phyloP scores from a whole-genome alignment of 2,888 invertebrate species.

The Rhorus exstirpatorius region DNA sequence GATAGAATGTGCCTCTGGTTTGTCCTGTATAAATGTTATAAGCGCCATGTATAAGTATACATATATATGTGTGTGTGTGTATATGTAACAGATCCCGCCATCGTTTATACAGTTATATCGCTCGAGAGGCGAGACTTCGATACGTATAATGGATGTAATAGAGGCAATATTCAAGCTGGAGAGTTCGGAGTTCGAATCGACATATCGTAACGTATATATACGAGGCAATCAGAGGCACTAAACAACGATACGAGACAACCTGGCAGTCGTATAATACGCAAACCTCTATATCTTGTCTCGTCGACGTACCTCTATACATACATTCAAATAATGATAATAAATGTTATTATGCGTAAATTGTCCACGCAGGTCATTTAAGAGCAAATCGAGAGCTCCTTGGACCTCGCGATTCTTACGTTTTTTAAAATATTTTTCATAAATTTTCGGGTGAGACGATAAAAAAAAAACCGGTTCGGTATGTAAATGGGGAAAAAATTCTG shows the following conservation, averaged over 20 bases:
- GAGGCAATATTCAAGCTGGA: slow-evolving; percentile 46
- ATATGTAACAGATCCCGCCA: slow-evolving; percentile 37
- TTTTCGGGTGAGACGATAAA: too few species aligned
- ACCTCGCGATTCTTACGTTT: not conserved
- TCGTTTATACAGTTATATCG: slow-evolving; percentile 51
- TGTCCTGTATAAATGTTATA: slow-evolving; percentile 37
- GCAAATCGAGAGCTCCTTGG: not conserved
- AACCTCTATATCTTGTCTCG: slow-evolving; percentile 81
- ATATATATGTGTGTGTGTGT: slow-evolving; percentile 16
- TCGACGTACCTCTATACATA: slow-evolving; percentile 75
- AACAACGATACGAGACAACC: slow-evolving; percentile 82
- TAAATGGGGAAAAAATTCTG: too few species aligned
- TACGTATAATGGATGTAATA: slow-evolving; percentile 47
- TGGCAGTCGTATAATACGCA: slow-evolving; percentile 80
- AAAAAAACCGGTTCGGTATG: too few species aligned
- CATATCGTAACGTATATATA: slow-evolving; percentile 71
- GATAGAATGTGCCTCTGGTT: slow-evolving; percentile 44
- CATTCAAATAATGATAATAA: not conserved
- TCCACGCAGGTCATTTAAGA: not conserved
- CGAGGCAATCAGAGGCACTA: slow-evolving; percentile 84
- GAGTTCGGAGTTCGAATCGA: slow-evolving; percentile 71
- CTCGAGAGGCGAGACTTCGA: slow-evolving; percentile 25
- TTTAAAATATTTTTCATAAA: too few species aligned
- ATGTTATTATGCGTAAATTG: not conserved
- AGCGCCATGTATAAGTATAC: too few species aligned